phyloP scores from a whole-genome alignment of 2,113 vertebrate species.

The Lethenteron reissneri region DNA sequence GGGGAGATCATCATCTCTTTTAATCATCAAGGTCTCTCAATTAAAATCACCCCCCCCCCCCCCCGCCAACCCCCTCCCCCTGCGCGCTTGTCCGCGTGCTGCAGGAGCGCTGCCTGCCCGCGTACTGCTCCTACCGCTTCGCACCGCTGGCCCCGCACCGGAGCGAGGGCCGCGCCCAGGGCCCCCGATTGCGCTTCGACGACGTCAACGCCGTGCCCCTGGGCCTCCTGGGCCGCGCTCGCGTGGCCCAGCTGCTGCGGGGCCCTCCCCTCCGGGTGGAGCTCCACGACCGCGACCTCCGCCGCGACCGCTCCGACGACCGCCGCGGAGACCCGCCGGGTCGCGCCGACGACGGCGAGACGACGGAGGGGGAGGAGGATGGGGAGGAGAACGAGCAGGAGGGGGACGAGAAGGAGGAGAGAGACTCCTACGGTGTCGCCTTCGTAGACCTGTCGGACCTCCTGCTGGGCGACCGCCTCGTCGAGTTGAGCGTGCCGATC shows the following conservation, averaged over 20 bases:
- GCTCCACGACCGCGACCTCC: constrained; percentile 44
- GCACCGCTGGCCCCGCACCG: constrained; percentile 20
- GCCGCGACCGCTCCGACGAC: constrained; percentile 10
- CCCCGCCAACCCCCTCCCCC: no score
- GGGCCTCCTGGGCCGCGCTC: constrained; percentile 22
- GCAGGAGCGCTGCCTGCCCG: constrained; percentile 29
- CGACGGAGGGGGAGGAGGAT: constrained; percentile 14
- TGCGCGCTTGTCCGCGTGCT: background rate
- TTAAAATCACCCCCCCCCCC: constrained; percentile 6
- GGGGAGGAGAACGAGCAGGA: constrained; percentile 13
- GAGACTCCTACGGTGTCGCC: constrained; percentile 30
- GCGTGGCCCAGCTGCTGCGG: constrained; percentile 28
- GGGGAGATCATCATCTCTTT: background rate
- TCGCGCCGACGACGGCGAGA: constrained; percentile 15
- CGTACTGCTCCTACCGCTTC: constrained; percentile 50
- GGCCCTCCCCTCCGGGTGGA: constrained; percentile 41
- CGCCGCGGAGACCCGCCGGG: constrained; percentile 19
- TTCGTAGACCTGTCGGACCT: constrained; percentile 32
- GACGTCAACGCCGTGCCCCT: constrained; percentile 42
- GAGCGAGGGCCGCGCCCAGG: constrained; percentile 26
- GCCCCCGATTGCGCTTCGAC: constrained; percentile 26
- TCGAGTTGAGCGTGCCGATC: constrained; percentile 27
- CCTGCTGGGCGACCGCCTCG: constrained; percentile 23
- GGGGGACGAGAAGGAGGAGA: constrained; percentile 8
- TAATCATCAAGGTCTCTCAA: background rate